These are phyloP conservation scores for Kryptopterus vitreolus DNA, from an alignment of 2,797 vertebrate genomes.

Conservation along the genomic window DNA sequence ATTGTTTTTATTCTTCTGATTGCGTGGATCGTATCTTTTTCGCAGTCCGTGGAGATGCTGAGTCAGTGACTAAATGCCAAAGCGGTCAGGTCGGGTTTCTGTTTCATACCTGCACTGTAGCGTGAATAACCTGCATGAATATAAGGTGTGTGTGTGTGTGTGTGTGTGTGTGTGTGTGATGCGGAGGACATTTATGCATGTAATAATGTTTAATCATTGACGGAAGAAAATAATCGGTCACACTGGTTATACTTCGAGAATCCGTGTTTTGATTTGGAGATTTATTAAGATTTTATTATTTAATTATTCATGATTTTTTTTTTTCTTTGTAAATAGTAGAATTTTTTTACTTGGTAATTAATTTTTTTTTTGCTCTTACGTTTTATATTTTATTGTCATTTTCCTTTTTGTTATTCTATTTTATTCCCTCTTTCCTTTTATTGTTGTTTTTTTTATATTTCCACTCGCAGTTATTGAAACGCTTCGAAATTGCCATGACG, in stretches of 20 bases:
- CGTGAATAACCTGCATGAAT: background rate
- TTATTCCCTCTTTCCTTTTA: too few relatives aligned
- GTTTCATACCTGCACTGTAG: background rate
- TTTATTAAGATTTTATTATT: too few relatives aligned
- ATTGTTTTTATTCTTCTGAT: background rate
- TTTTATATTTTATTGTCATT: too few relatives aligned
- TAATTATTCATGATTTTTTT: too few relatives aligned
- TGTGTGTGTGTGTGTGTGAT: background rate
- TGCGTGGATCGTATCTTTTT: background rate
- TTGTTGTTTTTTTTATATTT: background rate
- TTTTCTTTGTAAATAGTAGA: too few relatives aligned
- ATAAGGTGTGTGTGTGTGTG: background rate
- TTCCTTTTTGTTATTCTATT: too few relatives aligned
- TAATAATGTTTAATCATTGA: slow-evolving; percentile 19
- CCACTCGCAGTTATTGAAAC: background rate
- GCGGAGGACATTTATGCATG: background rate
- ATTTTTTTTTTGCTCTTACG: too few relatives aligned
- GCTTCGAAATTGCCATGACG: background rate
- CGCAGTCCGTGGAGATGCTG: background rate
- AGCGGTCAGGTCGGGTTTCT: background rate
- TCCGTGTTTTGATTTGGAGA: background rate
- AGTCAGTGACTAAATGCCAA: background rate
- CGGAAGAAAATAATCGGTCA: background rate
- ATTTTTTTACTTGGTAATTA: too few relatives aligned
- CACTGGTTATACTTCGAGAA: background rate